These are phyloP conservation scores for Achlya flavicornis DNA, from an alignment of 2,888 invertebrate species.

Conservation along the genomic window DNA sequence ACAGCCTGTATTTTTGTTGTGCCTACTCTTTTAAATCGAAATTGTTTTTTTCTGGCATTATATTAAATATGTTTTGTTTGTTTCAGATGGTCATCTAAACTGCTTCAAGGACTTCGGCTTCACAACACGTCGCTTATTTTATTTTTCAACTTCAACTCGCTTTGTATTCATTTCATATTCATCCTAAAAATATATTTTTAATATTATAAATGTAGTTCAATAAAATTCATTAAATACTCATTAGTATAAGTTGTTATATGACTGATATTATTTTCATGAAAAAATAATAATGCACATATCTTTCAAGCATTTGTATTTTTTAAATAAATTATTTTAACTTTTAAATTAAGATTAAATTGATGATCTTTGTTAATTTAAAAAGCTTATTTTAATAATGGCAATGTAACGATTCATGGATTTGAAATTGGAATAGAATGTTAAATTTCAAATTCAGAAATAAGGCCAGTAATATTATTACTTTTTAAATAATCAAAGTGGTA, in stretches of 20 bases:
- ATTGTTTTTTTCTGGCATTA: no score
- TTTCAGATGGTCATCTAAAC: slow-evolving; percentile 59
- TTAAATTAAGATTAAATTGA: slow-evolving; percentile 38
- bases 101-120: slow-evolving; percentile 47
- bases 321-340: slow-evolving; percentile 63
- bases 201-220: slow-evolving; percentile 28
- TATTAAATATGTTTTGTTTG: slow-evolving; percentile 37
- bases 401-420: not conserved
- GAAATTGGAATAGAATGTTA: slow-evolving; percentile 14
- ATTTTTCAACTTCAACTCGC: slow-evolving; percentile 20
- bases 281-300: slow-evolving; percentile 62
- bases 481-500: slow-evolving; percentile 48
- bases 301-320: slow-evolving; percentile 73
- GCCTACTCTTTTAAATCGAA: no score
- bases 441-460: slow-evolving; percentile 11
- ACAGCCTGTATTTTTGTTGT: no score
- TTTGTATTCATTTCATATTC: slow-evolving; percentile 23
- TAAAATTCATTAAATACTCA: slow-evolving; percentile 67
- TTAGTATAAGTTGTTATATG: slow-evolving; percentile 64
- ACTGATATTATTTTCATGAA: slow-evolving; percentile 64
- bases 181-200: slow-evolving; percentile 29
- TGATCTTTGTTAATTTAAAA: slow-evolving; percentile 43
- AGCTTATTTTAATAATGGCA: not conserved
- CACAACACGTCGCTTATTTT: slow-evolving; percentile 46
- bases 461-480: slow-evolving; percentile 3